Evolutionary conservation across 2,888 invertebrate species (phyloP).

Genomic region (Drosophila neonasuta): DNA sequence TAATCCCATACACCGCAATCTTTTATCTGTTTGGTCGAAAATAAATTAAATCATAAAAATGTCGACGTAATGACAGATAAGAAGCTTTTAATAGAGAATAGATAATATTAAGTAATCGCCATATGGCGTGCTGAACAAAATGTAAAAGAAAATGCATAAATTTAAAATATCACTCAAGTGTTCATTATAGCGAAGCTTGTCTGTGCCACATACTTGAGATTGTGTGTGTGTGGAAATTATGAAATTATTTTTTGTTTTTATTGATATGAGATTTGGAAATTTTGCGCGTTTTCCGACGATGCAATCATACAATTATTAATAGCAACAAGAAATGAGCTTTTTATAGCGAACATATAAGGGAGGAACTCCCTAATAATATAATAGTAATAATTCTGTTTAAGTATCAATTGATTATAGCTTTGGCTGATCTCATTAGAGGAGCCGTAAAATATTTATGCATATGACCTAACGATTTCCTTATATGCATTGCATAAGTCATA

Average conservation of each 20-base stretch:
- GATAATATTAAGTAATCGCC: constrained; percentile 40
- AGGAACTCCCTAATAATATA: neutral
- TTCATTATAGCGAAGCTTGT: neutral
- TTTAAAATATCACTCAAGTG: neutral
- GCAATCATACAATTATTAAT: constrained; percentile 11
- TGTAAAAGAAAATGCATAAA: neutral
- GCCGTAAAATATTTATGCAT: neutral
- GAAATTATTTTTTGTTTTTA: constrained; percentile 15
- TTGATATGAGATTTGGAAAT: constrained; percentile 4
- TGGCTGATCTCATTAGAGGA: constrained; percentile 7
- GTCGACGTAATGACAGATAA: constrained; percentile 46
- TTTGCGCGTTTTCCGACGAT: neutral
- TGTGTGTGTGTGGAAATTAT: neutral
- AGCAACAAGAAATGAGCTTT: constrained; percentile 27
- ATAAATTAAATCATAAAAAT: constrained; percentile 22
- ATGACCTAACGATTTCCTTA: constrained; percentile 32
- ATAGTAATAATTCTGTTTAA: constrained; percentile 4
- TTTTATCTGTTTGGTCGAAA: constrained; percentile 29
- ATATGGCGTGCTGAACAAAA: constrained; percentile 26
- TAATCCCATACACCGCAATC: constrained; percentile 23
- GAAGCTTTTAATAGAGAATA: constrained; percentile 10
- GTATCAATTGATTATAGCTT: constrained; percentile 2
- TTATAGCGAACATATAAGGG: too few species aligned
- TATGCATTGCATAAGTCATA: constrained; percentile 23
- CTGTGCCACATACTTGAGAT: neutral